Base-by-base conservation (phyloP, 2,797 vertebrate genomes). In the Sebastiscus tertius region DNA sequence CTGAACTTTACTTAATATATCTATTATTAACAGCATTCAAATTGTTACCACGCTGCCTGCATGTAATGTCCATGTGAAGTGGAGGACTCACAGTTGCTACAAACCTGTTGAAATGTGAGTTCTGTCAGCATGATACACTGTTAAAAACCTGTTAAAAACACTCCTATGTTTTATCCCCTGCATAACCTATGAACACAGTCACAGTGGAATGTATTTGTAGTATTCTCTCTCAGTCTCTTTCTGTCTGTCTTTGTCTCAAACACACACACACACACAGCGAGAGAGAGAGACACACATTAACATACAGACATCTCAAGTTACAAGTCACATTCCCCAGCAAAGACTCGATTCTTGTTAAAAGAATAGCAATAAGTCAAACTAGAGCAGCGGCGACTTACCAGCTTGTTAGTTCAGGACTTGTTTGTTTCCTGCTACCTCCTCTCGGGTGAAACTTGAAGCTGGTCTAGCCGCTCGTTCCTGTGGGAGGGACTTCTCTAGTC, bases 401-500 rank as follows among this genome's bases (percentile, higher is more conserved):
- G 54, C 33, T n/a, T n/a, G n/a, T 20, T 8, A 1, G 8, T 34
- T 46, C 31, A 34, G 14, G 12, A 16, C 10, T 63, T 62, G 66
- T 72, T 63, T 42, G 9, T 73, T 42, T 67, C 26, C 55, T 39
- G 39, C 14, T 3, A 5, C 42, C 14, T 82, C 60, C 29, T 84
- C 18, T 66, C 3, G 7, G 16, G 18, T 78, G 85, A 81, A 79
- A 84, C 61, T 36, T 2, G 46, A 71, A 71, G 9, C 78, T 39
- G 10, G 1, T 8, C 0, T 2, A 9, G 1, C 18, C 6, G 1
- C 10, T 13, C 26, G 22, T 88, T 88, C 86, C 83, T 89, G 81
- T 79, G 78, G 89, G 91, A 24, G 88, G 88, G 71, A 29, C 77
- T 26, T 62, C 1, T 3, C 1, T 4, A 3, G 39, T 14, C 18